Base-by-base conservation (phyloP, 2,888 invertebrate species). In the Amphipoea lucens region DNA sequence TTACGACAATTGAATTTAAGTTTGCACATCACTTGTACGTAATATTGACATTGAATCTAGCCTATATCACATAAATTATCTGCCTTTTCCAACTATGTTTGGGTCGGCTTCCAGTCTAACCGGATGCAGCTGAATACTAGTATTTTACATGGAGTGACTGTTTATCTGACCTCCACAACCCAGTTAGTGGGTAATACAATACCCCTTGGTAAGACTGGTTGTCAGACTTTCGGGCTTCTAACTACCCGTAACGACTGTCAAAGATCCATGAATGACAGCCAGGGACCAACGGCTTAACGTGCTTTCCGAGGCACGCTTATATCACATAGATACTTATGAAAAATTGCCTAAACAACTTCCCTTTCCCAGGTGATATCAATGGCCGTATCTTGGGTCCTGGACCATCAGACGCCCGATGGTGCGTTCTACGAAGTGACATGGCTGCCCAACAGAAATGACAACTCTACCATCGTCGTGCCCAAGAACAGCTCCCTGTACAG, bases 381-480 rank as follows among this genome's bases (percentile, higher is more conserved):
- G 93, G 98, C 99, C 0, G 98, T 99, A 3, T 97, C 98, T 1
- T 99, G 99, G 99, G 96, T 99, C 4, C 94, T 99, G 78, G 97
- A 98, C 74, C 98, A 99, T 95, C 99, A 99, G 95, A 98, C 98
- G 0, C 97, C 97, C 0, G 98, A 98, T 42, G 99, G 99, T 1
- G 98, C 99, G 0, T 99, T 99, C 96, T 98, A 98, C 94, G 99
- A 99, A 94, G 97, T 98, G 57, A 98, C 98, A 0, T 98, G 98
- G 98, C 94, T 98, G 76, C 98, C 99, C 0, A 98, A 99, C 96
- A 97, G 99, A 40, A 99, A 99, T 95, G 98, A 98, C 96, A 99
- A 99, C 96, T 97, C 97, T 71, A 97, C 98, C 0, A 94, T 98
- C 42, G 96, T 96, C 77, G 97, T 97, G 93, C 95, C 88, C 40